phyloP scores from a whole-genome alignment of 1,140 invertebrate genomes.

The Leptinotarsa defecta region DNA sequence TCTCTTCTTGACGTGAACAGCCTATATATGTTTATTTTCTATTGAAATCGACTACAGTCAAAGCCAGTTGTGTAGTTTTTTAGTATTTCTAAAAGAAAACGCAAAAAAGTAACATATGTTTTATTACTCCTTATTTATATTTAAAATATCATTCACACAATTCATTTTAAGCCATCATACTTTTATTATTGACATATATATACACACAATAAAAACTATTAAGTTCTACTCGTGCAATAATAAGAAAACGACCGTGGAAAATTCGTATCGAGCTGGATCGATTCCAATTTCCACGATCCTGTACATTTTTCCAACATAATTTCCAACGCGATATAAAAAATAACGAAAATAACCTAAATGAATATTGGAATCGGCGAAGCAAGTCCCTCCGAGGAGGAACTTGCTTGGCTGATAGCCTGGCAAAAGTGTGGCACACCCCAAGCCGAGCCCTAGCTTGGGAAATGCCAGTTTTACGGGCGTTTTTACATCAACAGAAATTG shows the following conservation, averaged over 20 bases:
- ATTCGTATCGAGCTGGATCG: slow-evolving; percentile 24
- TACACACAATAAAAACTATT: slow-evolving; percentile 45
- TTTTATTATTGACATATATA: slow-evolving; percentile 46
- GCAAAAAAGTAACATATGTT: slow-evolving; percentile 15
- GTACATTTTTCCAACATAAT: slow-evolving; percentile 32
- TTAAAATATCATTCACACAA: slow-evolving; percentile 49
- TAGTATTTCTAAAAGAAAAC: no score
- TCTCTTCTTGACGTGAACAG: no score
- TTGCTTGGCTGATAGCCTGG: neutral
- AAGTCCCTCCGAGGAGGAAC: neutral
- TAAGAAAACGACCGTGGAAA: slow-evolving; percentile 29
- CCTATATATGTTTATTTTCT: no score
- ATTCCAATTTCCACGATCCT: slow-evolving; percentile 30
- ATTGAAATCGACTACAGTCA: no score
- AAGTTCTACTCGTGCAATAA: slow-evolving; percentile 38
- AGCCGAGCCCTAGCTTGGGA: slow-evolving; percentile 41
- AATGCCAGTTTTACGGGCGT: slow-evolving; percentile 35
- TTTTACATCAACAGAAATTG: no score
- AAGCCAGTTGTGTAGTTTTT: no score
- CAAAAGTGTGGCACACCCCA: slow-evolving; percentile 33
- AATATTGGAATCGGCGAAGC: neutral
- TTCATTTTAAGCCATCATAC: slow-evolving; percentile 44
- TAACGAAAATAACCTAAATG: slow-evolving; percentile 6
- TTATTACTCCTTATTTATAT: slow-evolving; percentile 44
- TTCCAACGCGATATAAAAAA: slow-evolving; percentile 3